These are phyloP conservation scores for Petrolisthes manimaculis DNA, from an alignment of 2,888 invertebrate species.

Conservation along the genomic window DNA sequence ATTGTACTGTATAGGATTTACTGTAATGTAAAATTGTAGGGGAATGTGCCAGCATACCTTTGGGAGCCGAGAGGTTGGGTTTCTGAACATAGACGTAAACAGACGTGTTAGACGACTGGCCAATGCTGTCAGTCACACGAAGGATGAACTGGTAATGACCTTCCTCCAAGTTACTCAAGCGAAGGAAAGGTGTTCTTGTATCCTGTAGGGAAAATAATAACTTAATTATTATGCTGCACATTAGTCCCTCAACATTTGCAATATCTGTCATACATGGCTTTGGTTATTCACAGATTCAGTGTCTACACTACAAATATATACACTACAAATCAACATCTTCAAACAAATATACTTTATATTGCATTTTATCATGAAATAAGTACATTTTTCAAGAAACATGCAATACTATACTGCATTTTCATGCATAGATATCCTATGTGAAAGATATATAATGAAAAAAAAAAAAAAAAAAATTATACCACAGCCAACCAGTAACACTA, in stretches of 20 bases:
- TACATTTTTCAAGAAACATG: background rate
- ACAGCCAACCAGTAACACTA: background rate
- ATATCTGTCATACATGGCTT: too few species aligned
- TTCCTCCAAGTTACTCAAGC: constrained; percentile 89
- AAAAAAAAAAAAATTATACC: background rate
- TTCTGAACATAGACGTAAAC: constrained; percentile 94
- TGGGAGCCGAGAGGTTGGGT: constrained; percentile 86
- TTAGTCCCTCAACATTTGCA: too few species aligned
- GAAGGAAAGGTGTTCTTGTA: constrained; percentile 88
- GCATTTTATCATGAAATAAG: too few species aligned
- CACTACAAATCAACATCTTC: too few species aligned
- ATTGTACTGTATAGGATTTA: background rate
- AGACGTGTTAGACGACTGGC: constrained; percentile 87
- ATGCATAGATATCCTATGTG: background rate
- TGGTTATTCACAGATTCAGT: too few species aligned
- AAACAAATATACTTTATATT: too few species aligned
- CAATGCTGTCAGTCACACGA: constrained; percentile 91
- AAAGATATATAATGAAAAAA: background rate
- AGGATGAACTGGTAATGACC: constrained; percentile 94
- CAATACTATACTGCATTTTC: background rate
- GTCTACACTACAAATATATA: too few species aligned
- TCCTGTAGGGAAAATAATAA: constrained; percentile 74
- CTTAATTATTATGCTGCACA: too few species aligned
- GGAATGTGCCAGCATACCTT: constrained; percentile 76
- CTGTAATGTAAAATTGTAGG: background rate